Percentiles rank a stretch among this genome's conserved stretches.
Evolutionary conservation across 2,113 vertebrate species (phyloP).

Genomic region (Maccullochella peelii): DNA sequence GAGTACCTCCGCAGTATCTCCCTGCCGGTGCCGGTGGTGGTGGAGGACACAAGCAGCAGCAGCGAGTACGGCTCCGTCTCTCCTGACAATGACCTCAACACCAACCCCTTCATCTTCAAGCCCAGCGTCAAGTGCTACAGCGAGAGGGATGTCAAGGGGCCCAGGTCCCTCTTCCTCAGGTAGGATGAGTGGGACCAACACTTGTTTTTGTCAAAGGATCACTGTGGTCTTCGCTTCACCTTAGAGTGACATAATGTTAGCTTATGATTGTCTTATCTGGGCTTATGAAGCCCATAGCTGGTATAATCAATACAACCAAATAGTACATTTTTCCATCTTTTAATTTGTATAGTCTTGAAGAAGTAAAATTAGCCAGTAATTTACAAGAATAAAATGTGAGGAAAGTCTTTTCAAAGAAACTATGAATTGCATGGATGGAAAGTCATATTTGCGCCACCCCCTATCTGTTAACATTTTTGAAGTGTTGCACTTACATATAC

Average conservation of each 20-base stretch:
- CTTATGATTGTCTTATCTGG: not conserved
- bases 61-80: slow-evolving; percentile 98
- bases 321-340: no score
- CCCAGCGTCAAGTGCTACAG: slow-evolving; percentile 93
- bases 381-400: no score
- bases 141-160: slow-evolving; percentile 92
- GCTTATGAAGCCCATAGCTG: no score
- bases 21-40: slow-evolving; percentile 95
- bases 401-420: not conserved
- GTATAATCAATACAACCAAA: no score
- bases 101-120: slow-evolving; percentile 95
- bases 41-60: slow-evolving; percentile 97
- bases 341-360: no score
- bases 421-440: no score
- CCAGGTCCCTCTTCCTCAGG: slow-evolving; percentile 93
- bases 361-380: no score
- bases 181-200: slow-evolving; percentile 53
- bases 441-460: not conserved
- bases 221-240: not conserved
- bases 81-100: slow-evolving; percentile 94
- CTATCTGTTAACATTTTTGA: not conserved
- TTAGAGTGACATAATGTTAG: not conserved
- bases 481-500: not conserved
- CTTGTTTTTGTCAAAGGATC: not conserved
- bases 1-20: slow-evolving; percentile 98